Evolutionary conservation across 2,113 vertebrate species (phyloP), one percentile per base, ranked within the genome.

Genomic region (Chamaea fasciata): DNA sequence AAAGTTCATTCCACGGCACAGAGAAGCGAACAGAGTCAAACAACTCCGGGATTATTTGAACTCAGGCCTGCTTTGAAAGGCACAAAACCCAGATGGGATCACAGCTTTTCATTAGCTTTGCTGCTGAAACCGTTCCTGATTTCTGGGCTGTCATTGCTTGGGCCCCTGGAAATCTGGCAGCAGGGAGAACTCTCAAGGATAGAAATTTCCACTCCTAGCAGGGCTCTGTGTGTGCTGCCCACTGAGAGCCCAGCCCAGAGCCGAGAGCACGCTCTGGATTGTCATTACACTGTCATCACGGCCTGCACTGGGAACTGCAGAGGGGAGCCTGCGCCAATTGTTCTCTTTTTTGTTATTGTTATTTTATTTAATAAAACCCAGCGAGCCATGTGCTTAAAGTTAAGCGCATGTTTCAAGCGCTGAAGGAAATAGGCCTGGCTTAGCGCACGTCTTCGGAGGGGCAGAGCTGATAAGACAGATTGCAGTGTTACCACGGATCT

Each of bases 301-400:
- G 18, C 68, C 37, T 68, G 79, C 59, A 9, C 50, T 74, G 83
- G 70, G 35, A 89, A 3, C 83, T 76, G 65, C 26, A 53, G 11
- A 5, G 50, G 63, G 50, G 60, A 93, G 30, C 14, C 15, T 11
- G 35, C 26, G 64, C 76, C 95, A 74, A 63, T 69, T 91, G 6
- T 41, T 35, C 75, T 23, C 24, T 55, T 37, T 60, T 50, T 47
- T 57, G n/a, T n/a, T n/a, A n/a, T 57, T 57, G 5, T 27, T 55
- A 41, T 87, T 94, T 80, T 42, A 77, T 91, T 85, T 82, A 80
- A 91, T 92, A 90, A 70, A 94, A 42, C 39, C 68, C 78, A 91
- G 84, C 13, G 42, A 95, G 80, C 42, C 92, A 92, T 78, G 85
- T 95, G 94, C 95, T 93, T 74, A 33, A 86, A 88, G 82, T 94